A percentile compares a stretch with the other conserved stretches of the same genome.
Conservation (phyloP, 2,797 vertebrate genomes). For the Lates japonicus region DNA sequence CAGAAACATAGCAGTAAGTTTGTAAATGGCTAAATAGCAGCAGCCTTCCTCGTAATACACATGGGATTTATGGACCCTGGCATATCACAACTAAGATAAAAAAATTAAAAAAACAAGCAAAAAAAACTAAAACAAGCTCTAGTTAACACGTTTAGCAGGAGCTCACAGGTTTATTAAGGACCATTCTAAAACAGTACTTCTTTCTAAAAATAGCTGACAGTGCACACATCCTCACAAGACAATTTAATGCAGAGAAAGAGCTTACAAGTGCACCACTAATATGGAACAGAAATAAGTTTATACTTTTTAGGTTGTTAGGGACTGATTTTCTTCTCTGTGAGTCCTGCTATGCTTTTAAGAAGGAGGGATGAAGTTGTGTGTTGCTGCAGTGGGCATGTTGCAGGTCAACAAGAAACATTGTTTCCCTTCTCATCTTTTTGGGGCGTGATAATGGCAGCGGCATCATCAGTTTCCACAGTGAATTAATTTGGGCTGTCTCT, state of each 20-base stretch:
- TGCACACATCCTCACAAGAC: background rate
- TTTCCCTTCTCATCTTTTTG: slow-evolving; percentile 42
- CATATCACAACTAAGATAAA: background rate
- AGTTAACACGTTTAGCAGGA: slow-evolving; percentile 12
- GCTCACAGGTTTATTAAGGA: background rate
- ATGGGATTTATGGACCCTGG: background rate
- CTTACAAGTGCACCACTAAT: background rate
- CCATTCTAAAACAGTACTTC: slow-evolving; percentile 10
- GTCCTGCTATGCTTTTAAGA: slow-evolving; percentile 17
- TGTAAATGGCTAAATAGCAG: slow-evolving; percentile 43
- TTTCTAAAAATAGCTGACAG: slow-evolving; percentile 34
- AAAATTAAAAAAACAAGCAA: background rate
- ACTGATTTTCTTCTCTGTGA: slow-evolving; percentile 10
- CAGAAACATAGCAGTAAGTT: slow-evolving; percentile 65
- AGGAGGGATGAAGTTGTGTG: slow-evolving; percentile 6
- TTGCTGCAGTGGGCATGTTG: slow-evolving; percentile 25
- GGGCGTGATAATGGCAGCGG: slow-evolving; percentile 25
- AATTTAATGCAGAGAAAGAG: background rate
- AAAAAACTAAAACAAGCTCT: background rate
- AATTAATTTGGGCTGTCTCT: slow-evolving; percentile 58
- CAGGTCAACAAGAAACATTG: slow-evolving; percentile 45
- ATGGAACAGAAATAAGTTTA: background rate
- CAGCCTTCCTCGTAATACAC: slow-evolving; percentile 21
- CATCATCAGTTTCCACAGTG: slow-evolving; percentile 61
- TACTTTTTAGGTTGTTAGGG: background rate